These are phyloP conservation scores for Nothobranchius furzeri DNA, from an alignment of 2,113 vertebrate species.

Conservation along the genomic window DNA sequence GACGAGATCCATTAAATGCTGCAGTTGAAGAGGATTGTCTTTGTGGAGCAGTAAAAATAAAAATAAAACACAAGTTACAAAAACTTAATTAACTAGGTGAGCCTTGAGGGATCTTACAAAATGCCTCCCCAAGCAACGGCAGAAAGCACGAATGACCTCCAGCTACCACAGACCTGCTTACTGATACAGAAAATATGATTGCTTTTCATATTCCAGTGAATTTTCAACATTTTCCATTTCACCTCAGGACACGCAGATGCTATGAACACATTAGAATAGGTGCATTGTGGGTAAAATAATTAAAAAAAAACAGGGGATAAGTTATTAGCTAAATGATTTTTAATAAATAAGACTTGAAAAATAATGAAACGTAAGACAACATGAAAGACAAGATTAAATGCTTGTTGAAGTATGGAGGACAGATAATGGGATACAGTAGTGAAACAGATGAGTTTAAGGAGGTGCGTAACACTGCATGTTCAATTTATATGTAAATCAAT, in stretches of 20 bases:
- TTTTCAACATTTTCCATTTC: slow-evolving; percentile 75
- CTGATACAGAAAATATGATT: slow-evolving; percentile 84
- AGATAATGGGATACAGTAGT: slow-evolving; percentile 67
- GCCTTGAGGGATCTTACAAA: slow-evolving; percentile 72
- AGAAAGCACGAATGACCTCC: slow-evolving; percentile 75
- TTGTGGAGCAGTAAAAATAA: slow-evolving; percentile 56
- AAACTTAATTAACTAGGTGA: slow-evolving; percentile 83
- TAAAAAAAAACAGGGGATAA: slow-evolving; percentile 31
- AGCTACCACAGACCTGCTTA: slow-evolving; percentile 82
- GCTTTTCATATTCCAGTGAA: slow-evolving; percentile 78
- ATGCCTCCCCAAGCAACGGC: slow-evolving; percentile 78
- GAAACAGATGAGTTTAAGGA: slow-evolving; percentile 72
- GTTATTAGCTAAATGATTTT: slow-evolving; percentile 73
- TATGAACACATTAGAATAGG: slow-evolving; percentile 72
- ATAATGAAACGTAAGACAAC: slow-evolving; percentile 72
- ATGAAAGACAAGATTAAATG: slow-evolving; percentile 66
- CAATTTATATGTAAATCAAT: slow-evolving; percentile 79
- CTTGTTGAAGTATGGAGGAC: slow-evolving; percentile 64
- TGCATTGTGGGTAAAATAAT: slow-evolving; percentile 36
- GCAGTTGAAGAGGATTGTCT: slow-evolving; percentile 45
- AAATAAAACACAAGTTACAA: slow-evolving; percentile 64
- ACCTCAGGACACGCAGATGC: slow-evolving; percentile 72
- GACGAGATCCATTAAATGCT: slow-evolving; percentile 39
- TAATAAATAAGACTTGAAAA: slow-evolving; percentile 70
- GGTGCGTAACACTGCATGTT: slow-evolving; percentile 60